Conservation (phyloP, 2,113 vertebrate species). For the Atherinomorus stipes region DNA sequence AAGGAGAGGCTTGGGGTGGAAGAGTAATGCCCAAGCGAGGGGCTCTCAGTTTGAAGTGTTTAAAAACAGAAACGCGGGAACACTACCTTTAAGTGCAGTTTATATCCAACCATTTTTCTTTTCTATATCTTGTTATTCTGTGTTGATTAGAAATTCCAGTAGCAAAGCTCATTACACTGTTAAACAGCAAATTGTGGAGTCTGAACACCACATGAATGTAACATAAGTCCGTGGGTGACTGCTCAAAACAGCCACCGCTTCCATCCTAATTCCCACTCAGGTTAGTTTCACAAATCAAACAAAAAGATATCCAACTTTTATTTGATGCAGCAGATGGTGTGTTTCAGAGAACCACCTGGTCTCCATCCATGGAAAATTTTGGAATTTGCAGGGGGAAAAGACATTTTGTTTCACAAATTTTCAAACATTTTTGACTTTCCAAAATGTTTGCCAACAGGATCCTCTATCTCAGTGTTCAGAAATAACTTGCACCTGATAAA, state of each 20-base stretch:
- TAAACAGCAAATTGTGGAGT: conserved; percentile 15
- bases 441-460: background rate
- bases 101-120: background rate
- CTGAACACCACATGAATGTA: background rate
- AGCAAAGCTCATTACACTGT: background rate
- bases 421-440: background rate
- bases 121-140: background rate
- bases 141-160: conserved; percentile 11
- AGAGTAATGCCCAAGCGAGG: no score
- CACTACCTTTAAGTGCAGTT: background rate
- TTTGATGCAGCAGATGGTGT: background rate
- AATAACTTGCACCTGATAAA: background rate
- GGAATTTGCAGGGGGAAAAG: no score
- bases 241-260: conserved; percentile 6
- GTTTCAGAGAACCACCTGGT: background rate
- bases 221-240: background rate
- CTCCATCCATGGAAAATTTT: background rate
- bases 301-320: background rate
- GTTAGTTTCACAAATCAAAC: conserved; percentile 1
- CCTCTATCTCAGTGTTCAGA: background rate
- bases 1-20: no score
- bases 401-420: background rate
- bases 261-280: conserved; percentile 6
- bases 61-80: no score
- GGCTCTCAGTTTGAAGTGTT: no score